phyloP scores from a whole-genome alignment of 2,888 invertebrate genomes.

The Peribatodes rhomboidaria region DNA sequence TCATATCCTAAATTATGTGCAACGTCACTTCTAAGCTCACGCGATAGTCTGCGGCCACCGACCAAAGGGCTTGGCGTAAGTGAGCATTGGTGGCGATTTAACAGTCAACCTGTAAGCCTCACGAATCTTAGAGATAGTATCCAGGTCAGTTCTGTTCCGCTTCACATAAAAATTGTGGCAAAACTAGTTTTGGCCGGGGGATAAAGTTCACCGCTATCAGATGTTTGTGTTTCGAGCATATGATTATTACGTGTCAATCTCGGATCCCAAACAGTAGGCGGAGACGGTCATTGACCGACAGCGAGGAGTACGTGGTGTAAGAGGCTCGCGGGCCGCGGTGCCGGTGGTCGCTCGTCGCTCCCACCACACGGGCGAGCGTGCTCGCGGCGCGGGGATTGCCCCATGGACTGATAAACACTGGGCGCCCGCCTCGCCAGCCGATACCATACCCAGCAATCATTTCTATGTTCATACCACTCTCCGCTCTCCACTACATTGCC shows the following conservation, averaged over 20 bases:
- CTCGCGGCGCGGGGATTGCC: constrained; percentile 35
- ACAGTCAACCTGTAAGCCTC: constrained; percentile 4
- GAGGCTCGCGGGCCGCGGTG: constrained; percentile 14
- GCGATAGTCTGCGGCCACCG: constrained; percentile 61
- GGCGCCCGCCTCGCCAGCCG: constrained; percentile 45
- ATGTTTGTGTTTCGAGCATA: constrained; percentile 45
- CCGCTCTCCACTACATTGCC: constrained; percentile 23
- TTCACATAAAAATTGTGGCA: constrained; percentile 22
- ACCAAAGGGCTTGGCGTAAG: constrained; percentile 56
- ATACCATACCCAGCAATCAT: constrained; percentile 29
- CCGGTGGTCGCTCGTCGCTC: constrained; percentile 25
- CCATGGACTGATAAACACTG: constrained; percentile 44
- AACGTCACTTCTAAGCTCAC: constrained; percentile 74
- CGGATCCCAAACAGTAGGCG: constrained; percentile 47
- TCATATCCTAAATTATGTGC: constrained; percentile 58
- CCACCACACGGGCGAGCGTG: constrained; percentile 23
- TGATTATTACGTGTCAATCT: constrained; percentile 49
- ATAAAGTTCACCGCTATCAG: constrained; percentile 39
- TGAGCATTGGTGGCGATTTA: constrained; percentile 52
- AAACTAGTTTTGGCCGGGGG: constrained; percentile 37
- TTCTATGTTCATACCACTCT: constrained; percentile 8
- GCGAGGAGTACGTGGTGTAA: constrained; percentile 32
- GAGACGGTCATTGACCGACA: constrained; percentile 50
- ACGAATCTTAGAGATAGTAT: constrained; percentile 7
- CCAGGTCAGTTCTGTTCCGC: constrained; percentile 25